Base-by-base conservation (phyloP, 2,888 invertebrate genomes). In the Cetonia aurata region DNA sequence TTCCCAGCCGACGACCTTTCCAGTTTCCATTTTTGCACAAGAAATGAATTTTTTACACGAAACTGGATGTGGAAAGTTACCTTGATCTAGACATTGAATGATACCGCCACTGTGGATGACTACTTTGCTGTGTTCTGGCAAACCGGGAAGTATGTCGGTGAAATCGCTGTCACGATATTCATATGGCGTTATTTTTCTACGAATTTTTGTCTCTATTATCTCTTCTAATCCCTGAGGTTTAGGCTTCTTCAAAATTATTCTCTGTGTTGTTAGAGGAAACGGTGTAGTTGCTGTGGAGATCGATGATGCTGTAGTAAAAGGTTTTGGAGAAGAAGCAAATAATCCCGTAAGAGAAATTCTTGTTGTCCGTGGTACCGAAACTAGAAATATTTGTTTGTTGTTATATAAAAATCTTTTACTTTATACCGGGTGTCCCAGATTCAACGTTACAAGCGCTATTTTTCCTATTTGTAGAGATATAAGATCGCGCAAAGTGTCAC, bases 31-130 rank as follows among this genome's bases (percentile, higher is more conserved):
- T 82, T 89, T 89, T 31, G 96, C 95, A 84, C 96, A 96, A 17
- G 94, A 94, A 78, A 96, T 95, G 83, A 96, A 96, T 84, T 95
- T 95, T 84, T 92, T 93, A 83, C 96, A 96, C 0, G 94, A 95
- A 13, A 91, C 88, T 1, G 96, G 96, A 86, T 96, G 96, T 0
- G 96, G 93, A 85, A 96, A 96, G 83, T 94, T 96, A 46, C 96
- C 96, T 77, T 94, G 92, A 83, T 96, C 96, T 70, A 94, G 85
- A 81, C 96, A 96, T 76, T 93, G 92, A 76, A 96, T 92, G 67
- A 89, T 88, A 37, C 93, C 94, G 82, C 89, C 87, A n/a, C 86
- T 87, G 79, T 90, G 89, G 8, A 91, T 84, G 56, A 89, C 82
- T 31, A 90, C 89, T 81, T 91, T 91, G 82, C 89, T 83, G 82